Conservation (phyloP, 2,888 invertebrate genomes). For the Yponomeuta cagnagella region DNA sequence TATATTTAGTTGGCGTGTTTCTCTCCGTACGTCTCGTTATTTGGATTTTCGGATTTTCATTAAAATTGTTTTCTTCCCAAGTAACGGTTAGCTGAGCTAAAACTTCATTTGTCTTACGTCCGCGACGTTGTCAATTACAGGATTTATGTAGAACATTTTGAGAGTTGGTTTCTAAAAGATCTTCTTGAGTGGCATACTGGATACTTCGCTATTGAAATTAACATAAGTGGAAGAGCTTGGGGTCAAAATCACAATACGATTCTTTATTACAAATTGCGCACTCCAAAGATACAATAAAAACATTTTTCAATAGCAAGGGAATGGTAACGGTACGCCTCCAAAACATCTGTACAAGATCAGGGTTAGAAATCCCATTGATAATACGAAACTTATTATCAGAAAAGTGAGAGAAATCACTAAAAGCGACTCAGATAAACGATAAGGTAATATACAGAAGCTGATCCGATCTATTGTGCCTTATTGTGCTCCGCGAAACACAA, state of each 20-base stretch:
- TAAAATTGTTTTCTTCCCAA: not conserved
- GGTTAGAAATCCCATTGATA: conserved; percentile 48
- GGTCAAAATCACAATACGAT: not conserved
- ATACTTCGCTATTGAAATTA: not conserved
- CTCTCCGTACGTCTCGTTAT: not conserved
- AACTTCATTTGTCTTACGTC: not conserved
- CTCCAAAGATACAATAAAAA: not conserved
- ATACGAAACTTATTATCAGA: conserved; percentile 62
- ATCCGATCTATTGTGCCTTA: conserved; percentile 64
- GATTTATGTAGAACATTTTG: not conserved
- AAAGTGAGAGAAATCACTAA: conserved; percentile 63
- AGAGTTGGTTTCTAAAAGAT: not conserved
- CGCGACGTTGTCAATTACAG: not conserved
- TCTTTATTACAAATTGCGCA: not conserved
- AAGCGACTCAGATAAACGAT: conserved; percentile 55
- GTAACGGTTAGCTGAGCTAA: not conserved
- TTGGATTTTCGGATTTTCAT: not conserved
- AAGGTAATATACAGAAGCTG: conserved; percentile 72
- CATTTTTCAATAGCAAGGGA: not conserved
- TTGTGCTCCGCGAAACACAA: conserved; percentile 59
- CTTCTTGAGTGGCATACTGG: not conserved
- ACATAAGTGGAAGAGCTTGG: not conserved
- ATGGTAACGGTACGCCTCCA: conserved; percentile 58
- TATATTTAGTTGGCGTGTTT: conserved; percentile 6
- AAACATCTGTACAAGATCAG: conserved; percentile 60